These are phyloP conservation scores for Thaumatotibia leucotreta DNA, from an alignment of 1,140 invertebrate genomes.

Conservation along the genomic window DNA sequence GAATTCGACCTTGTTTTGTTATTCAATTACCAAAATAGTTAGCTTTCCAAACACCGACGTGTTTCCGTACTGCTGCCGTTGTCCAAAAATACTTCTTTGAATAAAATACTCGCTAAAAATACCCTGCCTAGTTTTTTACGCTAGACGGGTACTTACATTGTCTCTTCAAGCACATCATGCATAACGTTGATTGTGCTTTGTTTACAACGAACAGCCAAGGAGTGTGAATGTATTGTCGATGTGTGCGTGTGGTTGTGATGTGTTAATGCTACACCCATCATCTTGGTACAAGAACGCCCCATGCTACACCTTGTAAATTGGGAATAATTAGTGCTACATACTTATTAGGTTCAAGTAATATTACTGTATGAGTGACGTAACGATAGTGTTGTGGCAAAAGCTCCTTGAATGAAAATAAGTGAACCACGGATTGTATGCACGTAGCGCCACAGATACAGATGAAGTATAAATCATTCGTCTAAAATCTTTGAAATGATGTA, in stretches of 20 bases:
- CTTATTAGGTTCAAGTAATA: too few species aligned
- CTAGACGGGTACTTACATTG: slow-evolving; percentile 2
- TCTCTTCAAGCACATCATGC: neutral
- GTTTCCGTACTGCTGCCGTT: neutral
- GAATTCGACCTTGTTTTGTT: too few species aligned
- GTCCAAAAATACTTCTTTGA: neutral
- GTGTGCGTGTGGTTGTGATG: slow-evolving; percentile 4
- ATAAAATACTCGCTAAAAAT: slow-evolving; percentile 4
- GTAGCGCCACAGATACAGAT: neutral
- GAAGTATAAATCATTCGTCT: too few species aligned
- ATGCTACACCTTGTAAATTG: neutral
- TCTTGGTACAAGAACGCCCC: neutral
- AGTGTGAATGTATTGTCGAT: neutral
- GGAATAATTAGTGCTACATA: too few species aligned
- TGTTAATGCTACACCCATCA: neutral
- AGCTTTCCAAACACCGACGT: neutral
- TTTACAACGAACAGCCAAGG: slow-evolving; percentile 4
- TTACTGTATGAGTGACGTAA: neutral
- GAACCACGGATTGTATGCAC: neutral
- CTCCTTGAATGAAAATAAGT: neutral
- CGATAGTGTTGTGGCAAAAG: neutral
- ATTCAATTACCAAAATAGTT: too few species aligned
- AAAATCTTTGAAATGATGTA: too few species aligned
- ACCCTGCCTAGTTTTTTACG: slow-evolving; percentile 1
- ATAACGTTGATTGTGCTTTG: slow-evolving; percentile 2